Evolutionary conservation across 2,797 vertebrate genomes (phyloP).

Genomic region (Craterocephalus amniculus): DNA sequence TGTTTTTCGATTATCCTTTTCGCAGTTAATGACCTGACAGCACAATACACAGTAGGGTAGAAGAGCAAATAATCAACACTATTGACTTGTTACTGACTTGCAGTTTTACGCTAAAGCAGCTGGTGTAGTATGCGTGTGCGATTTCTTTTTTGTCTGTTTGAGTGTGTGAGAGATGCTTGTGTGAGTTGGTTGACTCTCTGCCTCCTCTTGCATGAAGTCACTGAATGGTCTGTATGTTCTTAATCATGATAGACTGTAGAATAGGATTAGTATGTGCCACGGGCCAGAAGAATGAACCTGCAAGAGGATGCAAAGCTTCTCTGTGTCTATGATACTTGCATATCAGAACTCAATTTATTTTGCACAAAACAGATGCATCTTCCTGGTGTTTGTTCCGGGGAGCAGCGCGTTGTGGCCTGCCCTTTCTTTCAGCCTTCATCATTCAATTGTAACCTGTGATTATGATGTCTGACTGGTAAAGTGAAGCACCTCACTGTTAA

Average conservation of each 20-base stretch:
- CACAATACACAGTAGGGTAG: slow-evolving; percentile 70
- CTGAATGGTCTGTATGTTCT: slow-evolving; percentile 63
- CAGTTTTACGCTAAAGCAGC: slow-evolving; percentile 59
- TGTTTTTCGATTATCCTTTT: slow-evolving; percentile 40
- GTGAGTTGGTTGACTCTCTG: slow-evolving; percentile 63
- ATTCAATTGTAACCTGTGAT: slow-evolving; percentile 40
- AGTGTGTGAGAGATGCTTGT: slow-evolving; percentile 46
- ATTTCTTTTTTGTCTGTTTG: slow-evolving; percentile 44
- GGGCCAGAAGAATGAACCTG: slow-evolving; percentile 68
- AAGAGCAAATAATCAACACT: slow-evolving; percentile 70
- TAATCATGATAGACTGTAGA: slow-evolving; percentile 57
- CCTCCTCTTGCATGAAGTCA: slow-evolving; percentile 75
- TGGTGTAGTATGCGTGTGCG: slow-evolving; percentile 52
- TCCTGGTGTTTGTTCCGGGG: slow-evolving; percentile 54
- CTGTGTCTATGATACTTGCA: slow-evolving; percentile 59
- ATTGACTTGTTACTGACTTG: slow-evolving; percentile 72
- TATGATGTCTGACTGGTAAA: slow-evolving; percentile 37
- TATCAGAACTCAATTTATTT: slow-evolving; percentile 72
- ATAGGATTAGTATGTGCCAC: slow-evolving; percentile 57
- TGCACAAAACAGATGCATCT: slow-evolving; percentile 70
- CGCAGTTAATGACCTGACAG: slow-evolving; percentile 59
- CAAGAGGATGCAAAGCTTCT: slow-evolving; percentile 66
- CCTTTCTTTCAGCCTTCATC: slow-evolving; percentile 37
- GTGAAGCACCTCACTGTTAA: slow-evolving; percentile 58
- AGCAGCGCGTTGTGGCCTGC: slow-evolving; percentile 50